Evolutionary conservation across 1,140 invertebrate genomes (phyloP).

Genomic region (Anadara kagoshimensis): DNA sequence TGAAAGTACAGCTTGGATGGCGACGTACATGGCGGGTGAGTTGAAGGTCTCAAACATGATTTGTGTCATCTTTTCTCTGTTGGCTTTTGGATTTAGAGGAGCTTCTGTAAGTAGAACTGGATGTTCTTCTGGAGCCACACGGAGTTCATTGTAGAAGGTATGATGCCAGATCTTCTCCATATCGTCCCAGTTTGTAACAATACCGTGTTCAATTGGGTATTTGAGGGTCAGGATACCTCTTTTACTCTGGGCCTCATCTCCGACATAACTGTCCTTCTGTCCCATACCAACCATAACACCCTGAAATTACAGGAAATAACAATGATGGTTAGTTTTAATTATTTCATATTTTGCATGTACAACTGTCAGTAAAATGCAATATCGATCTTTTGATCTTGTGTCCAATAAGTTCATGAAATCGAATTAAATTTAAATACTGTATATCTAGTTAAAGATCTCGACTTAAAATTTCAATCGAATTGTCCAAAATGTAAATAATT

Average conservation of each 20-base stretch:
- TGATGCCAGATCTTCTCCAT: conserved; percentile 95
- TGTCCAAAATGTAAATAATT: too few species aligned
- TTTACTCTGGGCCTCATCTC: conserved; percentile 78
- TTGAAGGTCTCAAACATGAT: conserved; percentile 81
- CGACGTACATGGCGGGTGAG: conserved; percentile 93
- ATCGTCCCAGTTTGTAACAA: conserved; percentile 95
- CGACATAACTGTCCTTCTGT: conserved; percentile 41
- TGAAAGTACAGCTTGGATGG: conserved; percentile 77
- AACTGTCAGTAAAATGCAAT: too few species aligned
- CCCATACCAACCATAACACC: too few species aligned
- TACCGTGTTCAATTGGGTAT: conserved; percentile 77
- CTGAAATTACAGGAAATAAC: too few species aligned
- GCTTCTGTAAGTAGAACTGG: conserved; percentile 77
- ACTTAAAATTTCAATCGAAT: too few species aligned
- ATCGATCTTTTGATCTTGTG: too few species aligned
- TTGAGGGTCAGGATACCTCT: conserved; percentile 75
- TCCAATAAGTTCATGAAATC: too few species aligned
- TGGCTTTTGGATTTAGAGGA: conserved; percentile 66
- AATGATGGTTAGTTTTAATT: too few species aligned
- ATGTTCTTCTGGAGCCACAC: conserved; percentile 73
- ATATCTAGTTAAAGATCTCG: too few species aligned
- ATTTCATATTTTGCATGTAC: too few species aligned
- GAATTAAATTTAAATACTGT: too few species aligned
- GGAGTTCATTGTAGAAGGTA: conserved; percentile 76
- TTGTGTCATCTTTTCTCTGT: conserved; percentile 89